Conservation (phyloP, 1,140 invertebrate genomes). For the Procambarus clarkii region DNA sequence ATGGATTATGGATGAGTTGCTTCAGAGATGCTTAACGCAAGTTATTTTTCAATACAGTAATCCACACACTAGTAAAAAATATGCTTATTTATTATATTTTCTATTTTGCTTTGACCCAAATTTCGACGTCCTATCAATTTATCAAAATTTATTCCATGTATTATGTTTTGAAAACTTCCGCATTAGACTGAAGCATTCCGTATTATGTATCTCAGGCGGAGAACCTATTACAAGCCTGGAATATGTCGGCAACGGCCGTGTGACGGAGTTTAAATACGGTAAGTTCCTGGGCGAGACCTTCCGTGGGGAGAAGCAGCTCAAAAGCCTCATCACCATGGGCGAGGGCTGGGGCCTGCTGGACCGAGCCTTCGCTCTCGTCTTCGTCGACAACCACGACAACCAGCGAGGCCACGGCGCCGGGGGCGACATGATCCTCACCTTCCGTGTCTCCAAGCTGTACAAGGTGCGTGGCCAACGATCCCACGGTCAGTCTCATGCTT, state of each 20-base stretch:
- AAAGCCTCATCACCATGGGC: conserved; percentile 71
- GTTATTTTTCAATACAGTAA: too few relatives aligned
- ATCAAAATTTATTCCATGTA: too few relatives aligned
- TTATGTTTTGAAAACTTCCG: too few relatives aligned
- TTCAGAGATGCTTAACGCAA: too few relatives aligned
- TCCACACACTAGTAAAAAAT: too few relatives aligned
- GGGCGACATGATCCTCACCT: conserved; percentile 75
- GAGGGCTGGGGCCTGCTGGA: conserved; percentile 76
- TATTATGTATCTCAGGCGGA: conserved; percentile 75
- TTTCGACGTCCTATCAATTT: too few relatives aligned
- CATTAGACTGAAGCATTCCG: too few relatives aligned
- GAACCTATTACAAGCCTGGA: conserved; percentile 82
- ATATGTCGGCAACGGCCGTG: conserved; percentile 82
- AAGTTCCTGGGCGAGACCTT: conserved; percentile 80
- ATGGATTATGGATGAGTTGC: too few relatives aligned
- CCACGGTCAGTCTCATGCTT: too few relatives aligned
- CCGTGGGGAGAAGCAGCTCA: conserved; percentile 75
- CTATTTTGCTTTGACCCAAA: too few relatives aligned
- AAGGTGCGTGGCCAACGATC: conserved; percentile 72
- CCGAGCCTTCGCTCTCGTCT: conserved; percentile 75
- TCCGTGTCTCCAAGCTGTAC: conserved; percentile 75
- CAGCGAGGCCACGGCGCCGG: conserved; percentile 81
- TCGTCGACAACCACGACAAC: conserved; percentile 83
- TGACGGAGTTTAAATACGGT: conserved; percentile 87
- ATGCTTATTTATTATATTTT: too few relatives aligned